Base-by-base conservation (phyloP, 1,140 invertebrate species). In the Calephelis nemesis region DNA sequence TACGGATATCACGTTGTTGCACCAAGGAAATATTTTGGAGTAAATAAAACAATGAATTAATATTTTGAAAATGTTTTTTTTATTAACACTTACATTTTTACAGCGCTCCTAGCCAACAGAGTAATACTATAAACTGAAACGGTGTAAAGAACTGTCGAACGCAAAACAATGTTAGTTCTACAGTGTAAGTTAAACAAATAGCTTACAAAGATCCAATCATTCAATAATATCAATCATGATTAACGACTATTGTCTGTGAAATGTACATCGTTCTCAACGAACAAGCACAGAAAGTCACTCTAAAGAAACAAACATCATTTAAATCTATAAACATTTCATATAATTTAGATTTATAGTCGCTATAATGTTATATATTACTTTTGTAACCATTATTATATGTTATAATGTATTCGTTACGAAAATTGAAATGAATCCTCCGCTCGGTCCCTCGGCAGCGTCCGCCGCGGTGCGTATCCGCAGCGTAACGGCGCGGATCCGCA, bases 1-100 rank as follows among this genome's bases (percentile, higher is more conserved):
- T 0, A 19, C 15, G 15, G 15, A 19, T n/a, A n/a, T n/a, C n/a
- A n/a, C n/a, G n/a, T 19, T 30, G 30, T 30, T 30, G 30, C 30
- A 30, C 30, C 30, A 30, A 30, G 30, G 30, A 45, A 45, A 45
- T 5, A 42, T 42, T 75, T 52, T 7, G 50, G 8, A 15, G 68
- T 67, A 67, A 90, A 90, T 90, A 75, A 90, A 90, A 90, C 81
- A 79, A 74, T 81, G 74, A 68, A 78, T 77, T 88, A 87, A 88
- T 90, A 91, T 90, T 91, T 91, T 91, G 88, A 91, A 91, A 91
- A 91, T 91, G 88, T 91, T 91, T 91, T 90, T 90, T 91, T 91
- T 90, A 91, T 90, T 91, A 91, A 91, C 88, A 91, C 88, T 91
- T 91, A 91, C 87, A 91, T 91, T 90, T 91, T 91, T 91, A 91